These are phyloP conservation scores for Formica selysi DNA, from an alignment of 1,140 invertebrate species.

Conservation along the genomic window DNA sequence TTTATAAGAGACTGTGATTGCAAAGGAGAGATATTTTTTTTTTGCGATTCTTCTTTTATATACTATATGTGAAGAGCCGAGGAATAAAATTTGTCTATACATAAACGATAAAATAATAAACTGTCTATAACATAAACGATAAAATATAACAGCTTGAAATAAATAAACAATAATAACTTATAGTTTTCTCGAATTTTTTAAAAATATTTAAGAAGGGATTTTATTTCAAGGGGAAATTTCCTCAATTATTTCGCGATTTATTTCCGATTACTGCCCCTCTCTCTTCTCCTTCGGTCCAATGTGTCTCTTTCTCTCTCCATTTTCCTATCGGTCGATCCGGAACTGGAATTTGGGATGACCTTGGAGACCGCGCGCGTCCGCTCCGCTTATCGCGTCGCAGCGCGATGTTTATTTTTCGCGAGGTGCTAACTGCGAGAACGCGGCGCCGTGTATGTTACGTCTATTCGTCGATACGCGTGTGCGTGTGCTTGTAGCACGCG, in stretches of 20 bases:
- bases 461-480: background rate
- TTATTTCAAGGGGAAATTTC: background rate
- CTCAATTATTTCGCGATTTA: background rate
- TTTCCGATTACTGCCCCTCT: background rate
- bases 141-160: background rate
- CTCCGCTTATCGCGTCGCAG: conserved; percentile 68
- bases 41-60: background rate
- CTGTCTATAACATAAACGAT: background rate
- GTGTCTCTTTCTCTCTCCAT: background rate
- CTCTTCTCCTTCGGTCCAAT: background rate
- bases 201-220: background rate
- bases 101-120: background rate
- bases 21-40: background rate
- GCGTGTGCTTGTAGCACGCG: background rate
- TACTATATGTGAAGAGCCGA: background rate
- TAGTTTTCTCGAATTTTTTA: background rate
- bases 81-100: background rate
- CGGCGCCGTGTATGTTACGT: background rate
- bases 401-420: conserved; percentile 72
- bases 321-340: conserved; percentile 43
- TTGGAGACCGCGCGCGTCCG: conserved; percentile 63
- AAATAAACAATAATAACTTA: background rate
- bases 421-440: conserved; percentile 55
- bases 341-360: conserved; percentile 73
- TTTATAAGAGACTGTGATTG: background rate